phyloP scores from a whole-genome alignment of 1,140 invertebrate genomes.

The Bombus pyrosoma region DNA sequence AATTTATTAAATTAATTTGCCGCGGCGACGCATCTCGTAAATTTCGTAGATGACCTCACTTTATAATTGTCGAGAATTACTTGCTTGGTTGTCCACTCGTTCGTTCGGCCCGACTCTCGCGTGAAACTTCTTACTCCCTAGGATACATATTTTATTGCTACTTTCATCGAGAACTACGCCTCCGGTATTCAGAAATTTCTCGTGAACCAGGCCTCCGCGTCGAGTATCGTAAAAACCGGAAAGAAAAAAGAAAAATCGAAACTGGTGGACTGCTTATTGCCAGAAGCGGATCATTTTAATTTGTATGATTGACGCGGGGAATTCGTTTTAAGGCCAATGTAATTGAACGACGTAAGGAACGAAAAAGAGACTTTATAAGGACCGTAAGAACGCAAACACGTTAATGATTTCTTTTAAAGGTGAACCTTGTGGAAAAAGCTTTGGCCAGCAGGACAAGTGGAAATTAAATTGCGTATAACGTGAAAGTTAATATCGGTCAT shows the following conservation, averaged over 20 bases:
- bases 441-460: background rate
- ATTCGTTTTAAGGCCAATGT: conserved; percentile 15
- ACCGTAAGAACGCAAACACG: background rate
- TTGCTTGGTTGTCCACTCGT: conserved; percentile 47
- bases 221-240: background rate
- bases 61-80: conserved; percentile 82
- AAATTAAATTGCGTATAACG: background rate
- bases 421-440: background rate
- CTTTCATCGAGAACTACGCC: conserved; percentile 1
- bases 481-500: background rate
- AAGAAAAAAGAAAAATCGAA: background rate
- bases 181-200: conserved; percentile 16
- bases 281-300: conserved; percentile 22
- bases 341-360: background rate
- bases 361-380: background rate
- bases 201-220: background rate
- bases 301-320: conserved; percentile 7
- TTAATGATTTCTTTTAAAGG: conserved; percentile 1
- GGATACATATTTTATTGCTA: conserved; percentile 21
- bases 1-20: conserved; percentile 83
- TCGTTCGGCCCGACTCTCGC: conserved; percentile 20
- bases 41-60: conserved; percentile 82
- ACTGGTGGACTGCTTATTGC: background rate
- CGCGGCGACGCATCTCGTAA: conserved; percentile 82
- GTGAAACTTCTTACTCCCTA: conserved; percentile 37